Percentiles rank a stretch among this genome's conserved stretches.
These are phyloP conservation scores for Ellobius talpinus DNA, from an alignment of 2,113 vertebrate species.

Conservation along the genomic window DNA sequence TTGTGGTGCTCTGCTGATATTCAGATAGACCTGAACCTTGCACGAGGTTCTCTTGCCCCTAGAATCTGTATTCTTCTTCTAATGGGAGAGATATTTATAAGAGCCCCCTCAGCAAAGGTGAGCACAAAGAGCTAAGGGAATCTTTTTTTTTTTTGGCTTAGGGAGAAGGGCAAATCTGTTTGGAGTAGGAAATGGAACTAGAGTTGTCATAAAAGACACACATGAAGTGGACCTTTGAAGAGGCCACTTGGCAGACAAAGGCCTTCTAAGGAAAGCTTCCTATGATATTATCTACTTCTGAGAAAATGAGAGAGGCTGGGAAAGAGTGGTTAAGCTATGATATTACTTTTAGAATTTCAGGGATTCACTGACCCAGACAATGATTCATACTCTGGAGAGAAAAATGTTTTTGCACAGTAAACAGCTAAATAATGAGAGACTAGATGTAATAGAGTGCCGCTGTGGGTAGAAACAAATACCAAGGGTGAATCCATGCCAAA, in stretches of 20 bases:
- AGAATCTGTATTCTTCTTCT: neutral
- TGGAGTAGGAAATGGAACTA: neutral
- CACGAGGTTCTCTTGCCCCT: accelerated
- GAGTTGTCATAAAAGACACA: neutral
- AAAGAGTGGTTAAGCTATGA: neutral
- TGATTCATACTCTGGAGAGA: neutral
- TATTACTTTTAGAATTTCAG: constrained; percentile 3
- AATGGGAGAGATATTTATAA: neutral
- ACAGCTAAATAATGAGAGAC: neutral
- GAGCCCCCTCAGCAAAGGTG: neutral
- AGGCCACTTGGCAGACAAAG: neutral
- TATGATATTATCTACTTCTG: neutral
- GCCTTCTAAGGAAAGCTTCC: neutral
- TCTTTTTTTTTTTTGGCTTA: neutral
- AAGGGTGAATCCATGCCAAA: neutral
- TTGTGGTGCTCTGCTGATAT: neutral
- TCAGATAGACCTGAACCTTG: neutral
- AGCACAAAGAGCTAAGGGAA: neutral
- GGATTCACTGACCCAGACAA: neutral
- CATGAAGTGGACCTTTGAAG: neutral
- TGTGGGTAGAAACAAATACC: neutral
- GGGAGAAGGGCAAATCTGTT: neutral
- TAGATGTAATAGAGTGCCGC: neutral
- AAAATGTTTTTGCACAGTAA: neutral
- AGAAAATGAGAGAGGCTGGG: neutral